Evolutionary conservation across 2,888 invertebrate species (phyloP).

Genomic region (Drosophila borborema): DNA sequence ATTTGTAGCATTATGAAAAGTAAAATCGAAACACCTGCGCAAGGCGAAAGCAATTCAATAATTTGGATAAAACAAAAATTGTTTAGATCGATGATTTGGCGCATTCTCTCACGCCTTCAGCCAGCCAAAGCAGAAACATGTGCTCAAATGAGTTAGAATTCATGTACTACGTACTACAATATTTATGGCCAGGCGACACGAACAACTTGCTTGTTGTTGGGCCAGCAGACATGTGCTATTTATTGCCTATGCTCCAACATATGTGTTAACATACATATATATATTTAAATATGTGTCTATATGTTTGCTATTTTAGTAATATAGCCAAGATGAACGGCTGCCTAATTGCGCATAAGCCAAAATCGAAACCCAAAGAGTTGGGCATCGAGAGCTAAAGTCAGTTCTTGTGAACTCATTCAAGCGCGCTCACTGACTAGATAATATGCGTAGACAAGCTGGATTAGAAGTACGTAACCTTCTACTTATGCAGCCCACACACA

Average conservation of each 20-base stretch:
- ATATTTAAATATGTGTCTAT: conserved; percentile 7
- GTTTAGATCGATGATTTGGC: conserved; percentile 15
- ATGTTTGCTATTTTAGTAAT: conserved; percentile 48
- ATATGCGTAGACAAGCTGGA: conserved; percentile 44
- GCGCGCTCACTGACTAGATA: conserved; percentile 47
- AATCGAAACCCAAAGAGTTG: conserved; percentile 1
- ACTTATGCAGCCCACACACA: not conserved
- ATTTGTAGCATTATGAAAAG: conserved; percentile 30
- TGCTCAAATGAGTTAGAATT: conserved; percentile 28
- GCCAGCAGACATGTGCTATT: conserved; percentile 32
- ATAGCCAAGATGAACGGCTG: conserved; percentile 57
- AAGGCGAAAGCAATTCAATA: conserved; percentile 8
- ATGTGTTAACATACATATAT: conserved; percentile 19
- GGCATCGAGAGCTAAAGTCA: not conserved
- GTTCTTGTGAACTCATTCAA: conserved; percentile 31
- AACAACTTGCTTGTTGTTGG: conserved; percentile 22
- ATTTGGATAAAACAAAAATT: conserved; percentile 23
- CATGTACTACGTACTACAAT: conserved; percentile 7
- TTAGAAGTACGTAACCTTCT: conserved; percentile 21
- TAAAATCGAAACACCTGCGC: conserved; percentile 41
- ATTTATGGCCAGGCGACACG: conserved; percentile 23
- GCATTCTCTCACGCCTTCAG: conserved; percentile 29
- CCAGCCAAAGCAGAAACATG: conserved; percentile 36
- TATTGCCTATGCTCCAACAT: conserved; percentile 27
- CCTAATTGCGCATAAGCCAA: conserved; percentile 61